Evolutionary conservation across 2,888 invertebrate genomes (phyloP).

Genomic region (Ormyrus pomaceus): DNA sequence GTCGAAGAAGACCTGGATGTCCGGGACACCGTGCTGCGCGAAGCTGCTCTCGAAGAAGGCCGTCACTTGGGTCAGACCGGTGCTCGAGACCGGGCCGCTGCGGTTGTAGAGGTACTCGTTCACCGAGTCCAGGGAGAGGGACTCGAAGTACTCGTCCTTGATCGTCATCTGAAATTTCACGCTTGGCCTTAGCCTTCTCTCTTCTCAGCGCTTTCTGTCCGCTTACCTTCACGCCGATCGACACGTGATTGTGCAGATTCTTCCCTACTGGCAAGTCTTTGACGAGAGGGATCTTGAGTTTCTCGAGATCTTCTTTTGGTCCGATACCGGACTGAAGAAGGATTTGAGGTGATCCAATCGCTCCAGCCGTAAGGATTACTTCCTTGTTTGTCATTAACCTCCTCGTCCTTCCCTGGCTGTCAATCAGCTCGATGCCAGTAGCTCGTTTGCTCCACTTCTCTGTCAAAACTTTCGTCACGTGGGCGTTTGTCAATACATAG

Average conservation of each 20-base stretch:
- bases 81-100: constrained; percentile 74
- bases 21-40: constrained; percentile 69
- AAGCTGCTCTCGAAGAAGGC: constrained; percentile 73
- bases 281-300: constrained; percentile 65
- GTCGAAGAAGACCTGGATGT: constrained; percentile 75
- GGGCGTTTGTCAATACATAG: constrained; percentile 76
- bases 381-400: constrained; percentile 76
- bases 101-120: constrained; percentile 70
- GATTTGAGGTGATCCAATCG: constrained; percentile 77
- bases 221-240: constrained; percentile 67
- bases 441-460: constrained; percentile 76
- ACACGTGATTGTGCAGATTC: constrained; percentile 73
- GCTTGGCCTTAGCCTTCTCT: neutral
- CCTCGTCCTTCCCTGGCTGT: constrained; percentile 71
- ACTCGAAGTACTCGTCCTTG: constrained; percentile 65
- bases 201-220: neutral
- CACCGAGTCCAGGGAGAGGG: constrained; percentile 67
- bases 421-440: constrained; percentile 77
- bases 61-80: constrained; percentile 75
- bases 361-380: constrained; percentile 77
- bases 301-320: constrained; percentile 73
- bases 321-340: constrained; percentile 79
- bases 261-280: constrained; percentile 71
- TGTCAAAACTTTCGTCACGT: constrained; percentile 74
- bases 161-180: constrained; percentile 60